Evolutionary conservation across 1,140 invertebrate genomes (phyloP).

Genomic region (Parapsyche elsis): DNA sequence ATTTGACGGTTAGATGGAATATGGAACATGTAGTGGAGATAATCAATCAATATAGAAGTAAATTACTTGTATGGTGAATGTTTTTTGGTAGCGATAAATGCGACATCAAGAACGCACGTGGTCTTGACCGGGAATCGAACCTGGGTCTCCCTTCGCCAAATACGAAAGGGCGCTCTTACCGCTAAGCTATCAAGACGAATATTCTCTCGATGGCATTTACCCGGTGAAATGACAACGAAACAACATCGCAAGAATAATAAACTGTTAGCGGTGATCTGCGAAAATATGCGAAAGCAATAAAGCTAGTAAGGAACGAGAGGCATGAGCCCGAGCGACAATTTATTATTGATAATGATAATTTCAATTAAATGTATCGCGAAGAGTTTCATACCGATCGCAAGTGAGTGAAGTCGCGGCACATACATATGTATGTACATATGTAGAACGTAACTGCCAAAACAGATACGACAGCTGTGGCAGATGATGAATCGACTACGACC

Average conservation of each 20-base stretch:
- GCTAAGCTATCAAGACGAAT: constrained; percentile 68
- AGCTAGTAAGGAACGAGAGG: not conserved
- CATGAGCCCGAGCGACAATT: no score
- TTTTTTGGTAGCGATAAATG: constrained; percentile 36
- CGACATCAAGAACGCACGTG: constrained; percentile 52
- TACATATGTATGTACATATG: not conserved
- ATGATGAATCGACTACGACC: constrained; percentile 33
- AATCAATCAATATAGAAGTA: no score
- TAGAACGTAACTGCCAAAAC: constrained; percentile 3
- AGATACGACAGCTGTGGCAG: constrained; percentile 26
- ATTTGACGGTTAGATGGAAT: no score
- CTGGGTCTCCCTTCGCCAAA: constrained; percentile 62
- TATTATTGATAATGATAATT: not conserved
- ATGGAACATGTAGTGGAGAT: no score
- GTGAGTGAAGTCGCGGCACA: not conserved
- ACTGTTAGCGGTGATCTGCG: no score
- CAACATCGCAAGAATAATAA: constrained; percentile 16
- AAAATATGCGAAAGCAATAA: no score
- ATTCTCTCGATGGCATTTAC: constrained; percentile 49
- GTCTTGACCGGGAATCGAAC: constrained; percentile 68
- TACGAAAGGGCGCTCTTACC: constrained; percentile 64
- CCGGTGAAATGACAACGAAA: not conserved
- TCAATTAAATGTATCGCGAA: not conserved
- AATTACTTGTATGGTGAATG: not conserved
- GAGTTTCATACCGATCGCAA: no score